Evolutionary conservation across 1,140 invertebrate species (phyloP).

Genomic region (Mamestra configurata): DNA sequence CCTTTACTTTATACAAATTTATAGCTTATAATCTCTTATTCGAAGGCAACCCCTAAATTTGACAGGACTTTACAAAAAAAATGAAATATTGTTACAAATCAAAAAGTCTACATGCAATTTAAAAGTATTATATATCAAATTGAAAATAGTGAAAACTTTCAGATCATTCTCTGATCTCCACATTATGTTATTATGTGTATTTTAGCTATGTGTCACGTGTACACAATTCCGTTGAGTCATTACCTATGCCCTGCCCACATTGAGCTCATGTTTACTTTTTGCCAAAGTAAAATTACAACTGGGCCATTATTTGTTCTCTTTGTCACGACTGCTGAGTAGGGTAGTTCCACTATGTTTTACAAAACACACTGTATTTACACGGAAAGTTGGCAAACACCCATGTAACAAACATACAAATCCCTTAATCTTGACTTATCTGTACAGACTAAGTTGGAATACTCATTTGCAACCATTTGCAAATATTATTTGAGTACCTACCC

Average conservation of each 20-base stretch:
- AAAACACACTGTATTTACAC: slow-evolving; percentile 59
- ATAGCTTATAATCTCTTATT: no score
- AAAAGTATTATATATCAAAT: no score
- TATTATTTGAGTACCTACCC: background rate
- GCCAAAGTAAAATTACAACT: slow-evolving; percentile 45
- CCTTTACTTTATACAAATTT: no score
- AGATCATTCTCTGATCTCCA: no score
- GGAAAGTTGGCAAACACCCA: slow-evolving; percentile 61
- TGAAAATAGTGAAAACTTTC: no score
- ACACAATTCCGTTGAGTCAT: slow-evolving; percentile 18
- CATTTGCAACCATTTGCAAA: slow-evolving; percentile 8
- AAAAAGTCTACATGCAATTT: no score
- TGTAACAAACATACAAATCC: slow-evolving; percentile 54
- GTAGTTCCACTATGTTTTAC: slow-evolving; percentile 49
- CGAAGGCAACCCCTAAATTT: no score
- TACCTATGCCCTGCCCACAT: slow-evolving; percentile 38
- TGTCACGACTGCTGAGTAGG: slow-evolving; percentile 32
- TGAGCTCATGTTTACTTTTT: slow-evolving; percentile 29
- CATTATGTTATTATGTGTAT: background rate
- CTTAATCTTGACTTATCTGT: slow-evolving; percentile 66
- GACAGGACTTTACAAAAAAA: no score
- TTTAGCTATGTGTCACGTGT: slow-evolving; percentile 5
- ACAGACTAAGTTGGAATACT: slow-evolving; percentile 18
- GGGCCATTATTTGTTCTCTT: slow-evolving; percentile 48
- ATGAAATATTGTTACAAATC: no score